Base-by-base conservation (phyloP, 2,888 invertebrate species). In the Euplexia lucipara region DNA sequence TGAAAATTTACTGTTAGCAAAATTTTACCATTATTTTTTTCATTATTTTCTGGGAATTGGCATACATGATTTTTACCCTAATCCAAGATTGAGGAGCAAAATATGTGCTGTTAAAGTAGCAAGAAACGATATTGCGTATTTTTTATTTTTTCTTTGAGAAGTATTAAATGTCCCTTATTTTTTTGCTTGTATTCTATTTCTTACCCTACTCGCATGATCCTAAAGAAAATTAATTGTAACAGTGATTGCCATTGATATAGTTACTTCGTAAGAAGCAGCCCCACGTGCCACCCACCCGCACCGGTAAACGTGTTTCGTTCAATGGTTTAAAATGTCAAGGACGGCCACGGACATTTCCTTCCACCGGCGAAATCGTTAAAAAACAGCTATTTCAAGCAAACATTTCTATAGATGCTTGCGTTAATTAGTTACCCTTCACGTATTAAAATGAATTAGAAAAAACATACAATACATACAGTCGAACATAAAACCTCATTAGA, bases 271-370 rank as follows among this genome's bases (percentile, higher is more conserved):
- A 5, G 20, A 52, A 48, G 3, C 20, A 34, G 49, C 20, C 32
- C 42, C 47, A 48, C 53, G 26, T 48, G 6, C 41, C 30, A 18
- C 9, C 22, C 18, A 34, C 42, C 42, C 9, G 18, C 18, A 34
- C 42, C 42, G 18, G 18, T 44, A 48, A 68, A 54, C 68, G 32
- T 18, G 70, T 70, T 69, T 49, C 61, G 9, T 61, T 32, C 48
- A 48, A 8, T 12, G 16, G 16, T 35, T 53, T 53, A 8, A 54
- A 70, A 69, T 49, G 70, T 47, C 68, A 69, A 49, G 62, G 68
- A 34, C 48, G 42, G 37, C 16, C 47, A 60, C 60, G 52, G 48
- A 70, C 14, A 37, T 49, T 70, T 70, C 26, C 37, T 70, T 44
- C 7, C 12, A 26, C 42, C 9, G 4, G 7, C n/a, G 26, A 35